Conservation (phyloP, 1,140 invertebrate genomes). For the Pomacea maculata region DNA sequence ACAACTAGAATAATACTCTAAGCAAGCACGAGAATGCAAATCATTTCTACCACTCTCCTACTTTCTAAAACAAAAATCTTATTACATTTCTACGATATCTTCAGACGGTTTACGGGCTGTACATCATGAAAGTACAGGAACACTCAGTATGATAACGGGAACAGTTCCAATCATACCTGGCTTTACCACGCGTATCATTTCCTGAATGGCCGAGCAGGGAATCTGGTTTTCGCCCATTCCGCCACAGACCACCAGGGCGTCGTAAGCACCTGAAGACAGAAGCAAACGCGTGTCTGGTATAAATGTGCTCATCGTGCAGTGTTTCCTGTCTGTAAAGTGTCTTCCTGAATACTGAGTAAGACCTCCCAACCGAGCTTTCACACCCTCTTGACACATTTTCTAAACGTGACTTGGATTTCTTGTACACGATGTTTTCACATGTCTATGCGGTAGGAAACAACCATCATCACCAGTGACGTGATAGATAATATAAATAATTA, state of each 20-base stretch:
- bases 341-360: neutral
- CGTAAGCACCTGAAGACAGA: conserved; percentile 54
- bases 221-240: conserved; percentile 67
- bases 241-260: conserved; percentile 57
- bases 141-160: no score
- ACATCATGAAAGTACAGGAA: no score
- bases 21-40: no score
- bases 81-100: no score
- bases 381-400: neutral
- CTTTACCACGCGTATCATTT: conserved; percentile 64
- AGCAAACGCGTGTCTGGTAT: neutral
- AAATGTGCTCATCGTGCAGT: no score
- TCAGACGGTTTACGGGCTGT: no score
- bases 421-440: neutral
- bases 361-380: neutral
- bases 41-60: no score
- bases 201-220: conserved; percentile 54
- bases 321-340: no score
- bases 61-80: no score
- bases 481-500: neutral
- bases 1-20: no score
- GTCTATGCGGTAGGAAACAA: neutral
- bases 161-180: conserved; percentile 45
- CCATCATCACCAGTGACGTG: neutral
- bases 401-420: neutral